These are phyloP conservation scores for Lutraria rhynchaena DNA, from an alignment of 1,140 invertebrate genomes.

Conservation along the genomic window DNA sequence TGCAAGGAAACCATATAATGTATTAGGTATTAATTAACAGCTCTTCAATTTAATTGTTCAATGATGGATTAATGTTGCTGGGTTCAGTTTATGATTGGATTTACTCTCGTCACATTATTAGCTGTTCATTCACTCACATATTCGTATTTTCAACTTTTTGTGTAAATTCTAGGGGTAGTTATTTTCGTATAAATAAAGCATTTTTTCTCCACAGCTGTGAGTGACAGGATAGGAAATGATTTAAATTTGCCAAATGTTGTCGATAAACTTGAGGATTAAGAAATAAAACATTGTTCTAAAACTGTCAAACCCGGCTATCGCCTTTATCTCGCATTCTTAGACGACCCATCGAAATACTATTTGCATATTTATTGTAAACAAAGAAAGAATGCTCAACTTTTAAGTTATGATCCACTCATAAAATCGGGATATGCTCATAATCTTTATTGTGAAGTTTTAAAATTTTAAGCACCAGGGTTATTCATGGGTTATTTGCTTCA, in stretches of 20 bases:
- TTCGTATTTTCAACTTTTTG: constrained; percentile 18
- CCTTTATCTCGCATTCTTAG: constrained; percentile 42
- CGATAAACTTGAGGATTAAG: constrained; percentile 51
- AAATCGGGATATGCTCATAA: too few species aligned
- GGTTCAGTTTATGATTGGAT: constrained; percentile 43
- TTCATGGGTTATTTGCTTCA: too few species aligned
- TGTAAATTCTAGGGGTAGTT: too few species aligned
- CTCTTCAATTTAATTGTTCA: constrained; percentile 23
- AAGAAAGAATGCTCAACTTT: constrained; percentile 28
- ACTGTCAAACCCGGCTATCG: constrained; percentile 50
- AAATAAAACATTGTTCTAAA: constrained; percentile 58
- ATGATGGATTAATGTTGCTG: constrained; percentile 44
- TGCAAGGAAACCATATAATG: too few species aligned
- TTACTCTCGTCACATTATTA: constrained; percentile 23
- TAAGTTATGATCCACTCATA: constrained; percentile 1
- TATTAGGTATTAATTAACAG: too few species aligned
- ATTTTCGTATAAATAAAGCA: too few species aligned
- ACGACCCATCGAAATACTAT: constrained; percentile 8
- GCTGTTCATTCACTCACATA: neutral
- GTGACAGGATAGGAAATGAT: constrained; percentile 29
- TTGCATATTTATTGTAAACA: constrained; percentile 59
- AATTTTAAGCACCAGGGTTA: too few species aligned
- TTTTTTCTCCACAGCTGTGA: constrained; percentile 35
- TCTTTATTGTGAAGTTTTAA: too few species aligned
- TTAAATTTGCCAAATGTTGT: constrained; percentile 53